These are phyloP conservation scores for Ceraclea dissimilis DNA, from an alignment of 2,888 invertebrate species.

Conservation along the genomic window DNA sequence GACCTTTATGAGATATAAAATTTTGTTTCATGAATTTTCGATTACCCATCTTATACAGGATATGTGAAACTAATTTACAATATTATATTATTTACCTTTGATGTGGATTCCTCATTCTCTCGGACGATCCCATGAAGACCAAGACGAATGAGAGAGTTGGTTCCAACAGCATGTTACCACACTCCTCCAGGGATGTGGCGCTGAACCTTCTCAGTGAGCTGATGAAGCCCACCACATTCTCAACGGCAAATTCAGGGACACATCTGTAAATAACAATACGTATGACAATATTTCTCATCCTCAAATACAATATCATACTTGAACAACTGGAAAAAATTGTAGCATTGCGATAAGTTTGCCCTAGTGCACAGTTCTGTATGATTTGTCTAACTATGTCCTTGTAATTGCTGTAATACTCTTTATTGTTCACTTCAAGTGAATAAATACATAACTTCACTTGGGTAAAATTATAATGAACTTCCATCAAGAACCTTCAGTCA, in stretches of 20 bases:
- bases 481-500: no score
- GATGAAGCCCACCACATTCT: slow-evolving; percentile 78
- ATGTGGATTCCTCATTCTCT: slow-evolving; percentile 84
- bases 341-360: no score
- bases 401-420: not conserved
- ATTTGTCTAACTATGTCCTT: no score
- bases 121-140: slow-evolving; percentile 80
- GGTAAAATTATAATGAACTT: no score
- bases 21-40: no score
- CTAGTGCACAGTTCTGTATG: no score
- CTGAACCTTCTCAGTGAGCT: slow-evolving; percentile 64
- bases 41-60: no score
- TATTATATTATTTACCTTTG: slow-evolving; percentile 50
- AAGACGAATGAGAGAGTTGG: slow-evolving; percentile 73
- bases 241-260: slow-evolving; percentile 84
- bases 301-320: not conserved
- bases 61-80: no score
- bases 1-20: no score
- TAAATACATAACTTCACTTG: no score
- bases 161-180: slow-evolving; percentile 54
- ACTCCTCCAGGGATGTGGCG: slow-evolving; percentile 56
- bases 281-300: not conserved
- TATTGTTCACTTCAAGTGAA: not conserved
- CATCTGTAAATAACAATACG: no score
- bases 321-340: no score